These are phyloP conservation scores for Eupeodes luniger DNA, from an alignment of 2,888 invertebrate species.

Conservation along the genomic window DNA sequence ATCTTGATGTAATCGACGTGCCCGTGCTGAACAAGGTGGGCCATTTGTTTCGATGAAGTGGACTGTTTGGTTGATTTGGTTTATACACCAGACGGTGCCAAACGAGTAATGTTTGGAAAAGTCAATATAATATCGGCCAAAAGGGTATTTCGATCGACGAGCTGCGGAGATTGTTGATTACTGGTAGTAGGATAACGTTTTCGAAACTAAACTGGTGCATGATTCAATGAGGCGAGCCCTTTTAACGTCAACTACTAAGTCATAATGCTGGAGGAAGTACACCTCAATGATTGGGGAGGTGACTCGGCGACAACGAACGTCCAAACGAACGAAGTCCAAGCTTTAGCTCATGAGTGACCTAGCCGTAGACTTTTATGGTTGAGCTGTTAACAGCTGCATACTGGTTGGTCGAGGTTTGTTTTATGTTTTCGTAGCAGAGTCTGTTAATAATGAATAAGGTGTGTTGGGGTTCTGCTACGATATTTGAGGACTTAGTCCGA, in stretches of 20 bases:
- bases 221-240: slow-evolving; percentile 19
- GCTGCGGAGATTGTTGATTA: slow-evolving; percentile 2
- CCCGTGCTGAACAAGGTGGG: neutral
- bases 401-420: neutral
- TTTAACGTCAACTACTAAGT: slow-evolving; percentile 26
- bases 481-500: neutral
- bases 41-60: neutral
- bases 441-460: neutral
- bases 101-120: neutral
- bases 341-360: slow-evolving; percentile 18
- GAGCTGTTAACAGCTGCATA: neutral
- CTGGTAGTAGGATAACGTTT: slow-evolving; percentile 14
- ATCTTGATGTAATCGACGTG: neutral
- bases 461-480: neutral
- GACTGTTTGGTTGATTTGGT: neutral
- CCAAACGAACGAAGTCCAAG: slow-evolving; percentile 35
- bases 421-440: slow-evolving; percentile 6
- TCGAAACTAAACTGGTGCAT: neutral
- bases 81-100: neutral
- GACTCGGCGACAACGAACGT: slow-evolving; percentile 6
- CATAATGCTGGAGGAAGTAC: slow-evolving; percentile 37
- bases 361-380: slow-evolving; percentile 31
- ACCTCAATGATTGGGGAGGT: slow-evolving; percentile 34
- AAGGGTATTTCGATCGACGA: slow-evolving; percentile 13
- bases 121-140: neutral